These are phyloP conservation scores for Clitarchus hookeri DNA, from an alignment of 2,888 invertebrate species.

Conservation along the genomic window DNA sequence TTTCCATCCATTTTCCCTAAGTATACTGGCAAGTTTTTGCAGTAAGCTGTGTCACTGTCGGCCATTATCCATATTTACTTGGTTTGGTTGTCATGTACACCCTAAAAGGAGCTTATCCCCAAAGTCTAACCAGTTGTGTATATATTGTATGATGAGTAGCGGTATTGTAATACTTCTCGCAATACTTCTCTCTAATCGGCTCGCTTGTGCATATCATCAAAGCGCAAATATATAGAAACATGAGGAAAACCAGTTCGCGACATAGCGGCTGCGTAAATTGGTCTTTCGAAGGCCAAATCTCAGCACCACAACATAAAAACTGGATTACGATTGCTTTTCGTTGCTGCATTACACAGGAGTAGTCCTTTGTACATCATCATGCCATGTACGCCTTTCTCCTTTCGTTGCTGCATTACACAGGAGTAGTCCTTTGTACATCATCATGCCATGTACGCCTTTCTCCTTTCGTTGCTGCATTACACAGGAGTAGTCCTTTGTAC, in stretches of 20 bases:
- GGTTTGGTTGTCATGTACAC: too few species aligned
- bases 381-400: background rate
- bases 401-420: too few species aligned
- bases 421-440: too few species aligned
- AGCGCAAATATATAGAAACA: background rate
- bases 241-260: background rate
- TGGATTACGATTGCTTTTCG: background rate
- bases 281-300: background rate
- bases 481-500: too few species aligned
- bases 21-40: background rate
- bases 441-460: too few species aligned
- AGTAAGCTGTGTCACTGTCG: background rate
- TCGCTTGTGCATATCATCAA: background rate
- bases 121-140: too few species aligned
- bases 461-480: too few species aligned
- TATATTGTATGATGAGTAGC: too few species aligned
- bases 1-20: background rate
- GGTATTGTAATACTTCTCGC: background rate
- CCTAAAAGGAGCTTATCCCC: too few species aligned
- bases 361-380: background rate
- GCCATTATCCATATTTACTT: slow-evolving; percentile 1
- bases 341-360: background rate
- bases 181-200: background rate
- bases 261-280: background rate
- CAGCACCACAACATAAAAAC: background rate